Base-by-base conservation (phyloP, 2,888 invertebrate species). In the Chymomyza fuscimana region DNA sequence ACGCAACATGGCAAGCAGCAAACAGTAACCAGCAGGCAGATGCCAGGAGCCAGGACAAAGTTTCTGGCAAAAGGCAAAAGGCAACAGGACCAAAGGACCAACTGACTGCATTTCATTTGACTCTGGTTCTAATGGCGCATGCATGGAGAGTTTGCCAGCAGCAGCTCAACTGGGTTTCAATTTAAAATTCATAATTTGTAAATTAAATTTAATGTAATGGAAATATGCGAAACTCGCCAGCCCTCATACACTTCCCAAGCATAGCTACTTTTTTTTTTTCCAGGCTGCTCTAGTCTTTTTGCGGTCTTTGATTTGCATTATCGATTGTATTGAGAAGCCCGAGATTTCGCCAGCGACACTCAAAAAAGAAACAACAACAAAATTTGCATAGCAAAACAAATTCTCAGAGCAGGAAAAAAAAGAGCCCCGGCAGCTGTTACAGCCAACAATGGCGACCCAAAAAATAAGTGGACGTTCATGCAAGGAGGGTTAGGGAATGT, bases 321-420 rank as follows among this genome's bases (percentile, higher is more conserved):
- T 82, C 80, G 82, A 82, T 84, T 81, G 64, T 51, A 29, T 22
- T n/a, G 54, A 54, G 54, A 7, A 10, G 54, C 40, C 54, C 54
- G 54, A 54, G 54, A 54, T 54, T 54, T 54, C 22, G 16, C 22
- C 12, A 9, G 63, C 82, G 82, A 80, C 82, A 81, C 76, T 77
- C 73, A 81, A 77, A 79, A 78, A 54, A 5, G 9, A 7, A 79
- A 77, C 78, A 82, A 80, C 77, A 82, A 79, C 76, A 76, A 69
- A 76, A 82, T 82, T 84, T 82, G 78, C 82, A 82, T 82, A 84
- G 84, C 76, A 72, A 70, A 70, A 73, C 70, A 78, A 15, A 32
- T 32, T 32, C 32, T 32, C 32, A 5, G 32, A 32, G 32, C 32
- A 32, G 54, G 54, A 19, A 54, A n/a, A n/a, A 9, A n/a, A 54